Conservation (phyloP, 2,113 vertebrate genomes). For the Greenwoodochromis staneri region DNA sequence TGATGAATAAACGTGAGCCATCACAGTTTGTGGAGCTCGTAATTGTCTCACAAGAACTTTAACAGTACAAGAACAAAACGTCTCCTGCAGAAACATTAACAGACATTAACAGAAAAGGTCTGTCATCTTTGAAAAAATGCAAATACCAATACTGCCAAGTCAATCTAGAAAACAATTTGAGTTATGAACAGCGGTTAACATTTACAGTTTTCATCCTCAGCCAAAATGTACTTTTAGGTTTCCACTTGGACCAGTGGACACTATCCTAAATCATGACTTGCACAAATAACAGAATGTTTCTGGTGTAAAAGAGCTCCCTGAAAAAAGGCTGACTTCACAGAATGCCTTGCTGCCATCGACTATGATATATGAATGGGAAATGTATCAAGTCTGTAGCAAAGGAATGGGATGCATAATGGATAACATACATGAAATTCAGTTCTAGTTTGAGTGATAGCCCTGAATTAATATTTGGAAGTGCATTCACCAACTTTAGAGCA, state of each 20-base stretch:
- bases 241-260: slow-evolving; percentile 3
- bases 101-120: neutral
- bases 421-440: neutral
- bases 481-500: neutral
- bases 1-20: neutral
- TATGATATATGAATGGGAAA: neutral
- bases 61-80: neutral
- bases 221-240: slow-evolving; percentile 38
- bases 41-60: neutral
- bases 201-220: slow-evolving; percentile 19
- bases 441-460: neutral
- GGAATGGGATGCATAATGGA: neutral
- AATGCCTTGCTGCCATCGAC: neutral
- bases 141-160: neutral
- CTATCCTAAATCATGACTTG: slow-evolving; percentile 32
- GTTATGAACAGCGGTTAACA: slow-evolving; percentile 23
- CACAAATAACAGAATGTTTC: neutral
- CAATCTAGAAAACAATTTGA: slow-evolving; percentile 35
- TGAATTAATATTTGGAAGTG: neutral
- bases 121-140: slow-evolving; percentile 3
- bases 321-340: slow-evolving; percentile 1
- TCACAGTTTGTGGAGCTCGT: neutral
- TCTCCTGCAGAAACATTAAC: neutral
- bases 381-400: neutral
- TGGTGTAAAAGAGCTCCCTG: neutral